Conservation (phyloP, 2,797 vertebrate genomes). For the Setipinna tenuifilis region DNA sequence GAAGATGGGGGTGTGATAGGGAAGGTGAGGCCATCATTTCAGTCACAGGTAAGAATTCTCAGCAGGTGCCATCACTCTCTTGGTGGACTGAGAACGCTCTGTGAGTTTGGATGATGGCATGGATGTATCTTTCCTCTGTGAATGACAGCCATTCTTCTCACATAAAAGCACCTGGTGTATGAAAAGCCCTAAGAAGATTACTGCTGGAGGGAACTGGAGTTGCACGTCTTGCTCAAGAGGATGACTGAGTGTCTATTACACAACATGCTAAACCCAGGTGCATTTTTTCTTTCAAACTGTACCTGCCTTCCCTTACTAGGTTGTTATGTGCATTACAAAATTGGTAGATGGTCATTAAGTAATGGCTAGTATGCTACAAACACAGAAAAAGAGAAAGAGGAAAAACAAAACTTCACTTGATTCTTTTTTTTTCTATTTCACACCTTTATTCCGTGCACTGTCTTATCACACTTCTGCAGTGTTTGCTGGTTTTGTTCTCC, state of each 20-base stretch:
- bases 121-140: background rate
- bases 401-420: constrained; percentile 41
- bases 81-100: background rate
- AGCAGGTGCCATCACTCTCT: background rate
- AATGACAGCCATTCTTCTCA: background rate
- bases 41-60: background rate
- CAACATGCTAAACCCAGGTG: constrained; percentile 1
- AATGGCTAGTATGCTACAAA: background rate
- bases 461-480: constrained; percentile 78
- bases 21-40: background rate
- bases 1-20: background rate
- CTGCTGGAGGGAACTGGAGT: background rate
- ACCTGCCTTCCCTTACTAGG: background rate
- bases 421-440: constrained; percentile 45
- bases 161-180: background rate
- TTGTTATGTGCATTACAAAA: background rate
- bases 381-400: background rate
- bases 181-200: constrained; percentile 18
- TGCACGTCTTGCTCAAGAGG: background rate
- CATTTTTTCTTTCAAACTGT: background rate
- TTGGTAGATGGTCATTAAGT: background rate
- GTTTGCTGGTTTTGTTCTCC: constrained; percentile 76
- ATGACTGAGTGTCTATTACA: background rate
- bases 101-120: constrained; percentile 15
- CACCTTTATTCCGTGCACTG: constrained; percentile 60